Evolutionary conservation across 2,113 vertebrate genomes (phyloP).

Genomic region (Trichomycterus rosablanca): DNA sequence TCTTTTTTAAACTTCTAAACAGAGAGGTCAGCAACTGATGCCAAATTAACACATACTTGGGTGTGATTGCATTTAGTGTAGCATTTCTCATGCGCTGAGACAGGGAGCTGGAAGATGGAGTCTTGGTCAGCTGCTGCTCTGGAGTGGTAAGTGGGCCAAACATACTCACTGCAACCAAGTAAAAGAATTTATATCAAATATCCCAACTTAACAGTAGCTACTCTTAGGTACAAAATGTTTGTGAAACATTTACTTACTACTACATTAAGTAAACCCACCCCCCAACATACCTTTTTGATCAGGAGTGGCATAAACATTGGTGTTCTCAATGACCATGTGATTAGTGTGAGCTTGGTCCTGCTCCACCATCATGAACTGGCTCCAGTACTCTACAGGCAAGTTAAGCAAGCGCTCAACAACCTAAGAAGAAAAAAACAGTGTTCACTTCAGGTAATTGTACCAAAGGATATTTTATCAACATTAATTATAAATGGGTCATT

Average conservation of each 20-base stretch:
- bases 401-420: constrained; percentile 83
- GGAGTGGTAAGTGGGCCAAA: constrained; percentile 92
- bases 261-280: no score
- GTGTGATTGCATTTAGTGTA: constrained; percentile 74
- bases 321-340: constrained; percentile 82
- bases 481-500: no score
- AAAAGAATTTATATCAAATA: not conserved
- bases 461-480: no score
- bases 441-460: no score
- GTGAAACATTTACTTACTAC: no score
- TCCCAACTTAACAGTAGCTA: no score
- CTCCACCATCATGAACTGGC: constrained; percentile 79
- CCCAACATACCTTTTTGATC: constrained; percentile 75
- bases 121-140: constrained; percentile 87
- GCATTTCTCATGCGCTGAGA: constrained; percentile 83
- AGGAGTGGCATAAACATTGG: constrained; percentile 81
- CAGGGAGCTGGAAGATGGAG: constrained; percentile 86
- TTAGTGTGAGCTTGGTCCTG: constrained; percentile 70
- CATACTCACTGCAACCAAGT: constrained; percentile 76
- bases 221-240: no score
- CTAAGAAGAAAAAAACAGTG: constrained; percentile 54
- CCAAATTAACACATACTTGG: constrained; percentile 73
- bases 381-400: constrained; percentile 85
- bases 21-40: not conserved
- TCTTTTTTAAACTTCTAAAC: no score